These are phyloP conservation scores for Drepanosiphum platanoidis DNA, from an alignment of 2,888 invertebrate species.

Conservation along the genomic window DNA sequence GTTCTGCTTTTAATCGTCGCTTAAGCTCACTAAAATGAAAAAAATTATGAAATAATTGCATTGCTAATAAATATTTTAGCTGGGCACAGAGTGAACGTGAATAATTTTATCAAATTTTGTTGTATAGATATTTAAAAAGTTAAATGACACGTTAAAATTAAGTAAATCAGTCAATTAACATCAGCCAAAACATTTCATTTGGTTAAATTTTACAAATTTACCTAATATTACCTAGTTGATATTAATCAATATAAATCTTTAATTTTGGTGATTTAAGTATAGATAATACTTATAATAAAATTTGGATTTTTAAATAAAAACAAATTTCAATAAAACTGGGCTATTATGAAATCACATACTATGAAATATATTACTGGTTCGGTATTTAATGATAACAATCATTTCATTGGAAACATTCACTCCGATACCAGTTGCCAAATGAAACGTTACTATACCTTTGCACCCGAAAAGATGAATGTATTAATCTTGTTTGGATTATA, in stretches of 20 bases:
- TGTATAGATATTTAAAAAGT: not conserved
- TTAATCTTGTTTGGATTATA: constrained; percentile 25
- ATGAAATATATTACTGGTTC: not conserved
- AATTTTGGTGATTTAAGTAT: not conserved
- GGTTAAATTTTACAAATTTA: not conserved
- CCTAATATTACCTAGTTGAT: not conserved
- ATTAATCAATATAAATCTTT: not conserved
- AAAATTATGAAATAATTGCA: constrained; percentile 29
- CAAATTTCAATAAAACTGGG: not conserved
- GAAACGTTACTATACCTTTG: constrained; percentile 58
- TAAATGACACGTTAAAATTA: no score
- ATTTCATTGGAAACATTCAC: constrained; percentile 37
- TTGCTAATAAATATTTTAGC: constrained; percentile 12
- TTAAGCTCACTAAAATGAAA: constrained; percentile 85
- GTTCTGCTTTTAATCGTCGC: constrained; percentile 88
- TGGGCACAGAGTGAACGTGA: constrained; percentile 55
- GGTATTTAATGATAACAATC: not conserved
- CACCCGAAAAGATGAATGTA: constrained; percentile 25
- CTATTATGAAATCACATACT: not conserved
- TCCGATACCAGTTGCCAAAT: constrained; percentile 49
- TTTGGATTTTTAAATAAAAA: not conserved
- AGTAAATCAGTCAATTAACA: not conserved
- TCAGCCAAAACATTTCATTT: not conserved
- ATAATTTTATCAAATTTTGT: not conserved
- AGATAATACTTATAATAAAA: no score